These are phyloP conservation scores for Xanthia togata DNA, from an alignment of 2,888 invertebrate species.

Conservation along the genomic window DNA sequence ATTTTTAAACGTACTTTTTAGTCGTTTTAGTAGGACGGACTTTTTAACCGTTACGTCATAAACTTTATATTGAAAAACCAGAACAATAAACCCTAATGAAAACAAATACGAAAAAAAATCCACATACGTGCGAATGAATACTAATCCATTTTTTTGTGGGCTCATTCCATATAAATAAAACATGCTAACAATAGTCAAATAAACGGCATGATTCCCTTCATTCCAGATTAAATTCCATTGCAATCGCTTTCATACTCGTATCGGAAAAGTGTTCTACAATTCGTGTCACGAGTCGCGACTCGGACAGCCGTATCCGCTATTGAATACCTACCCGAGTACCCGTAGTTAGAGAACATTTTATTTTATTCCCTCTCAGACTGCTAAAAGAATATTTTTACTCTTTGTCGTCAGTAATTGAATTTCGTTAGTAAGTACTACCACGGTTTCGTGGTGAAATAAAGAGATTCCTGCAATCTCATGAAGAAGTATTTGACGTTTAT, in stretches of 20 bases:
- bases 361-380: constrained; percentile 73
- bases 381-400: constrained; percentile 79
- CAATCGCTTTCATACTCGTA: constrained; percentile 69
- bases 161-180: constrained; percentile 41
- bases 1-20: neutral
- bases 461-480: constrained; percentile 60
- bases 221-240: constrained; percentile 66
- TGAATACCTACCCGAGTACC: constrained; percentile 72
- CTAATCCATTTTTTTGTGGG: constrained; percentile 11
- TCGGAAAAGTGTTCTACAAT: constrained; percentile 72
- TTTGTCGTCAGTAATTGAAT: constrained; percentile 82
- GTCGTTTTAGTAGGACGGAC: neutral
- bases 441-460: constrained; percentile 69
- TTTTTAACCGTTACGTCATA: neutral
- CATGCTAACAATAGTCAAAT: constrained; percentile 50
- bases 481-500: constrained; percentile 58
- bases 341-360: constrained; percentile 79
- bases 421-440: constrained; percentile 76
- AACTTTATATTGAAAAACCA: neutral
- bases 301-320: constrained; percentile 72
- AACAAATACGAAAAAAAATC: neutral
- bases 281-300: constrained; percentile 74
- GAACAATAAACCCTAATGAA: constrained; percentile 3
- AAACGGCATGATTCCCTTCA: constrained; percentile 49
- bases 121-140: constrained; percentile 32